A percentile compares a stretch with the other conserved stretches of the same genome.
Evolutionary conservation across 2,113 vertebrate genomes (phyloP).

Genomic region (Chlamydotis undulata): DNA sequence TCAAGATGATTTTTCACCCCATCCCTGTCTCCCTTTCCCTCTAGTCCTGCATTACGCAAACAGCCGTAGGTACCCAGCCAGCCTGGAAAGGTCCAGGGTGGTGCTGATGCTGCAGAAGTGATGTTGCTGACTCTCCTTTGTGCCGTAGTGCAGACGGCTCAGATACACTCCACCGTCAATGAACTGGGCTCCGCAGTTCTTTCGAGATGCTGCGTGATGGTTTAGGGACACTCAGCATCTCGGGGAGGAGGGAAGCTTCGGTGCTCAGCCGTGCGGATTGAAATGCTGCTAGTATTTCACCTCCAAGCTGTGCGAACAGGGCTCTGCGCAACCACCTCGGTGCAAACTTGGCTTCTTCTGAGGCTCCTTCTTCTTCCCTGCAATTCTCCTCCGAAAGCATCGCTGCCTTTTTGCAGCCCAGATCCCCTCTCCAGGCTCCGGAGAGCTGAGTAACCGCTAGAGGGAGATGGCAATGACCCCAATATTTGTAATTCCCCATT

Average conservation of each 20-base stretch:
- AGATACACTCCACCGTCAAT: accelerated
- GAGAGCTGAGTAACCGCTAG: conserved; percentile 4
- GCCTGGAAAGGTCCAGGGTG: not conserved
- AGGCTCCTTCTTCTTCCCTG: not conserved
- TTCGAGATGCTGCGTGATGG: not conserved
- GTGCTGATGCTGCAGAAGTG: not conserved
- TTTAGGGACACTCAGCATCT: conserved; percentile 1
- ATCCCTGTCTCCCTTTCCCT: not conserved
- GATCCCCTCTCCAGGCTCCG: accelerated
- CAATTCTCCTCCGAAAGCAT: accelerated
- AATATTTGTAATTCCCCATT: accelerated
- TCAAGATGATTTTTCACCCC: not conserved
- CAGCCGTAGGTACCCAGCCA: accelerated
- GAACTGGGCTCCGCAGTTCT: accelerated
- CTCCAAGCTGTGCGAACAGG: not conserved
- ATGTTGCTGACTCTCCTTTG: not conserved
- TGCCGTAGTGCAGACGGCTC: not conserved
- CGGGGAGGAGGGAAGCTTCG: not conserved
- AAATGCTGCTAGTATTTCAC: accelerated
- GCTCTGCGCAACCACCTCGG: not conserved
- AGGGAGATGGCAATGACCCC: conserved; percentile 33
- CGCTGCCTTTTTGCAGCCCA: not conserved
- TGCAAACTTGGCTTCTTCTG: not conserved
- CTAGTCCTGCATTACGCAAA: accelerated
- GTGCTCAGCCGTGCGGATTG: not conserved